These are phyloP conservation scores for Alosa alosa DNA, from an alignment of 2,113 vertebrate genomes.

Conservation along the genomic window DNA sequence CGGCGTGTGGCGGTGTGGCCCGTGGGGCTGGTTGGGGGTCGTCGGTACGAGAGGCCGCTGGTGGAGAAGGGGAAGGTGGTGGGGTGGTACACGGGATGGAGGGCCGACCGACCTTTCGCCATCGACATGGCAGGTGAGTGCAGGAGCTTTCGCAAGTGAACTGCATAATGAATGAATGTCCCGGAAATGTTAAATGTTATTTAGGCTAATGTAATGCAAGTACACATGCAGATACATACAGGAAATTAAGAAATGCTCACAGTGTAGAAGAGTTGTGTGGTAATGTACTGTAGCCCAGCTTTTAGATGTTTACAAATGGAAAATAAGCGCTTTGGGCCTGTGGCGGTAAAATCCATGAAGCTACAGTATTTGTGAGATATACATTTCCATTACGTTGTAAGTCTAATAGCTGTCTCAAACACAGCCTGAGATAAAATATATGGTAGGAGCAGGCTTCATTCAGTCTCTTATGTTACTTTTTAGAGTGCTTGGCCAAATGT, in stretches of 20 bases:
- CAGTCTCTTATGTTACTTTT: too few species aligned
- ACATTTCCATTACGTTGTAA: neutral
- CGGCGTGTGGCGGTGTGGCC: slow-evolving; percentile 94
- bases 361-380: too few species aligned
- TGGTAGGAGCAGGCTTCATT: too few species aligned
- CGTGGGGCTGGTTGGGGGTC: slow-evolving; percentile 91
- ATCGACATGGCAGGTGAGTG: slow-evolving; percentile 96
- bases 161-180: neutral
- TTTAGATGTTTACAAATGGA: too few species aligned
- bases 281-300: neutral
- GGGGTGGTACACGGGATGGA: slow-evolving; percentile 98
- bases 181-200: neutral
- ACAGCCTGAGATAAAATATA: neutral
- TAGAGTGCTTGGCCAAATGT: too few species aligned
- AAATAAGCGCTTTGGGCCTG: too few species aligned
- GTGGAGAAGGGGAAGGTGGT: slow-evolving; percentile 92
- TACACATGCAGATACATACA: neutral
- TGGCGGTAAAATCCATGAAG: too few species aligned
- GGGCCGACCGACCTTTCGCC: slow-evolving; percentile 92
- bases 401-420: neutral
- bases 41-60: slow-evolving; percentile 89
- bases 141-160: neutral
- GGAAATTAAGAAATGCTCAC: neutral
- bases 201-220: neutral
- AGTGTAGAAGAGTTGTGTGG: neutral